phyloP scores from a whole-genome alignment of 2,888 invertebrate species.

The Nomada ruficornis region DNA sequence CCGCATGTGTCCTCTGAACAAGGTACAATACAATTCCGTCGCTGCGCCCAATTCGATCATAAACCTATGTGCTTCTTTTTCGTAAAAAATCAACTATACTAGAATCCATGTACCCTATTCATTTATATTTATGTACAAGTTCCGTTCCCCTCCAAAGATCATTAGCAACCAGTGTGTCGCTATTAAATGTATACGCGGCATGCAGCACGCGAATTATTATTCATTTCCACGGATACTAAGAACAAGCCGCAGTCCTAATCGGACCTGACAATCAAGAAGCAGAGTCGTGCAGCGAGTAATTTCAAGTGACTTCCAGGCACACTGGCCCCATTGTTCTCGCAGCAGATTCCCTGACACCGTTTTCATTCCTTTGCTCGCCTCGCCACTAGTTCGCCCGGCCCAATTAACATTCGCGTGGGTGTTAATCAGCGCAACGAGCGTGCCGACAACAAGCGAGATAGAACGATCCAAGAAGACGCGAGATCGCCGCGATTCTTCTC shows the following conservation, averaged over 20 bases:
- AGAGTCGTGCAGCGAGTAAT: constrained; percentile 14
- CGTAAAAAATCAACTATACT: no score
- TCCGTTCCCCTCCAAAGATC: no score
- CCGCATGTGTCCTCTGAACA: not conserved
- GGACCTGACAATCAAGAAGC: constrained; percentile 14
- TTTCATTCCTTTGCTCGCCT: constrained; percentile 24
- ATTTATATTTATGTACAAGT: no score
- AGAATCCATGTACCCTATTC: no score
- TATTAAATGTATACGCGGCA: no score
- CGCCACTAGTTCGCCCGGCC: constrained; percentile 26
- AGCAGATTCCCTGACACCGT: constrained; percentile 56
- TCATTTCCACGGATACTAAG: not conserved
- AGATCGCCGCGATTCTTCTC: constrained; percentile 13
- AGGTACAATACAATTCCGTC: not conserved
- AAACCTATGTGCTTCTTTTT: not conserved
- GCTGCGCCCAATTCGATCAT: not conserved
- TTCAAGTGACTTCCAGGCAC: constrained; percentile 41
- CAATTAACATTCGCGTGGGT: constrained; percentile 53
- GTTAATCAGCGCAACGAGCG: constrained; percentile 33
- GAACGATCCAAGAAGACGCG: constrained; percentile 3
- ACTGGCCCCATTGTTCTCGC: constrained; percentile 52
- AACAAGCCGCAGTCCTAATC: constrained; percentile 21
- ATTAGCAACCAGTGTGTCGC: no score
- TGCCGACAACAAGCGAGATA: not conserved
- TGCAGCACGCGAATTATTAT: no score